A percentile compares a stretch with the other conserved stretches of the same genome.
Conservation (phyloP, 2,888 invertebrate species). For the Scaptomyza tumidula region DNA sequence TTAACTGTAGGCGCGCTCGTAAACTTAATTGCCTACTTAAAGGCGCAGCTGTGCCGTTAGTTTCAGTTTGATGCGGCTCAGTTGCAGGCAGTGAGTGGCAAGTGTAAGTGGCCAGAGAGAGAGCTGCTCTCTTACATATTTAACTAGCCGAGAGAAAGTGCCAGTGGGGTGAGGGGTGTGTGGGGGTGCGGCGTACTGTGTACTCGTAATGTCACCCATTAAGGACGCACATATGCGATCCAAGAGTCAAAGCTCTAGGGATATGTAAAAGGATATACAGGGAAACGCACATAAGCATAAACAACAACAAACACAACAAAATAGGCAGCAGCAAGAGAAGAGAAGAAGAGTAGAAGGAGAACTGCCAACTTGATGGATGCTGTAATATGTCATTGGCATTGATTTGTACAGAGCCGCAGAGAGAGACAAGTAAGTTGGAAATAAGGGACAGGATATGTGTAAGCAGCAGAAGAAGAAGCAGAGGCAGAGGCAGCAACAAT, state of each 20-base stretch:
- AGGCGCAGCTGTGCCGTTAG: conserved; percentile 70
- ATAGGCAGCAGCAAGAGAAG: conserved; percentile 1
- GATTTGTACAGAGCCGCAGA: conserved; percentile 57
- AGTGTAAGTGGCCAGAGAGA: conserved; percentile 7
- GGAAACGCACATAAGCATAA: neutral
- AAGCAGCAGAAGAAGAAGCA: neutral
- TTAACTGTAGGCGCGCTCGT: conserved; percentile 61
- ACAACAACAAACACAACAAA: conserved; percentile 48
- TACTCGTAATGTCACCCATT: conserved; percentile 72
- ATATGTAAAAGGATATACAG: conserved; percentile 71
- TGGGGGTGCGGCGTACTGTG: neutral
- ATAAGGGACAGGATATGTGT: conserved; percentile 7
- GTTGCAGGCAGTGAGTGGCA: conserved; percentile 8
- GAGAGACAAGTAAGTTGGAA: neutral
- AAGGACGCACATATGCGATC: conserved; percentile 56
- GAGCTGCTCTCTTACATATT: conserved; percentile 22
- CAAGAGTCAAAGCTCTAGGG: conserved; percentile 57
- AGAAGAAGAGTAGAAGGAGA: neutral
- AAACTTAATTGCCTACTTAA: conserved; percentile 72
- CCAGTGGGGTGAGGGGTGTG: neutral
- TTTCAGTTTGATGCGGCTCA: conserved; percentile 49
- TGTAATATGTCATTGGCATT: conserved; percentile 79
- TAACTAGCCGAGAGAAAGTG: conserved; percentile 15
- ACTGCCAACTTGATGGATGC: conserved; percentile 74
- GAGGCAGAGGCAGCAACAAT: conserved; percentile 1